Evolutionary conservation across 2,888 invertebrate species (phyloP).

Genomic region (Cryptocephalus primarius): DNA sequence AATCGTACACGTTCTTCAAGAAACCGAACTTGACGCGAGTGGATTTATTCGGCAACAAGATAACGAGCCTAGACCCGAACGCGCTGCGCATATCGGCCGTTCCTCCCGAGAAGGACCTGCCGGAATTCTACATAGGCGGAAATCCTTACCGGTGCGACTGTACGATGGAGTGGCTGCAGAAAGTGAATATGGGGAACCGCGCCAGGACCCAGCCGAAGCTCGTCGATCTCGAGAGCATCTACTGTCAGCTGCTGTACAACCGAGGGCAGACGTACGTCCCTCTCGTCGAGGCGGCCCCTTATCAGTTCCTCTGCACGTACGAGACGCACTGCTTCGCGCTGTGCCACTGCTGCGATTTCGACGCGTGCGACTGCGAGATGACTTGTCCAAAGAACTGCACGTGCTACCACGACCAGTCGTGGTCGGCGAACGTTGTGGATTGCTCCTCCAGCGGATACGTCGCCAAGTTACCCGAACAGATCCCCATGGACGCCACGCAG

Average conservation of each 20-base stretch:
- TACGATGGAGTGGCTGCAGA: conserved; percentile 84
- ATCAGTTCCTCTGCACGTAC: conserved; percentile 78
- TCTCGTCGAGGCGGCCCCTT: conserved; percentile 65
- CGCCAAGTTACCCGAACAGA: conserved; percentile 62
- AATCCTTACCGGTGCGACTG: conserved; percentile 85
- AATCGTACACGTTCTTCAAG: conserved; percentile 78
- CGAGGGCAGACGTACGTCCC: conserved; percentile 63
- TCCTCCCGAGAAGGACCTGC: conserved; percentile 57
- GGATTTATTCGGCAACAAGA: conserved; percentile 70
- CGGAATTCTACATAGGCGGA: conserved; percentile 74
- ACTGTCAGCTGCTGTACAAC: conserved; percentile 70
- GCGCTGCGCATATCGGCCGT: conserved; percentile 66
- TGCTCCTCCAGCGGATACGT: conserved; percentile 62
- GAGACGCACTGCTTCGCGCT: conserved; percentile 75
- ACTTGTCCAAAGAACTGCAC: conserved; percentile 80
- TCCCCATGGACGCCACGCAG: conserved; percentile 87
- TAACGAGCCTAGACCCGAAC: conserved; percentile 64
- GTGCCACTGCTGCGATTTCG: conserved; percentile 85
- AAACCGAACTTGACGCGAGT: conserved; percentile 75
- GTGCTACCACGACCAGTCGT: conserved; percentile 80
- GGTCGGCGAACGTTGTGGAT: conserved; percentile 78
- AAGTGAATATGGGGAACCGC: conserved; percentile 63
- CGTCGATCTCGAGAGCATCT: conserved; percentile 72
- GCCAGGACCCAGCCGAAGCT: conserved; percentile 70
- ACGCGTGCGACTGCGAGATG: conserved; percentile 88